Evolutionary conservation across 2,113 vertebrate genomes (phyloP).

Genomic region (Semnopithecus entellus): DNA sequence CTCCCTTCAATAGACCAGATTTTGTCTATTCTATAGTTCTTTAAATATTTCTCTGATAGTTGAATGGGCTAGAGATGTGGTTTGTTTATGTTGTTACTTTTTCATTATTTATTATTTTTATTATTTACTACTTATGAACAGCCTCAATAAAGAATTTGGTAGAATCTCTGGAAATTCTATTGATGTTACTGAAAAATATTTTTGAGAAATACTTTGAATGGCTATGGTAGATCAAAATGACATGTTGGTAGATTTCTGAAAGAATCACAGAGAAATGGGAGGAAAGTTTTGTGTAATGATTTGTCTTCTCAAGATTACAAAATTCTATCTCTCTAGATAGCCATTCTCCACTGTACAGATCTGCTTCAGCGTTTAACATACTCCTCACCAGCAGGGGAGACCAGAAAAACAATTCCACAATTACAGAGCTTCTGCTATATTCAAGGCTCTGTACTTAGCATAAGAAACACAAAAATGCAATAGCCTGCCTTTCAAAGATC

Average conservation of each 20-base stretch:
- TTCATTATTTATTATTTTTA: background rate
- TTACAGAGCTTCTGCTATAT: background rate
- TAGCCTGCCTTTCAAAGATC: background rate
- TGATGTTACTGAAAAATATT: background rate
- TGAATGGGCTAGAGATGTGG: background rate
- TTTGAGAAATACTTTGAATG: background rate
- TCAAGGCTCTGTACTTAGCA: background rate
- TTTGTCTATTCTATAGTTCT: background rate
- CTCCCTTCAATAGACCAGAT: background rate
- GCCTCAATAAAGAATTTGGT: background rate
- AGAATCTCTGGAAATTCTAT: background rate
- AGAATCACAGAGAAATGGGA: constrained; percentile 16
- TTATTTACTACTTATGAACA: background rate
- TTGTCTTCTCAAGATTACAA: background rate
- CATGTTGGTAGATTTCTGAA: background rate
- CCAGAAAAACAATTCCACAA: constrained; percentile 25
- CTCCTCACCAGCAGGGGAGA: background rate
- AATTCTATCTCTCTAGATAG: background rate
- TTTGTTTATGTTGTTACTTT: constrained; percentile 33
- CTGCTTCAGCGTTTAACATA: background rate
- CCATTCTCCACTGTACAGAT: background rate
- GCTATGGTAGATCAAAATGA: background rate
- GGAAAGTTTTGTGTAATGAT: background rate
- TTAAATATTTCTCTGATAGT: background rate
- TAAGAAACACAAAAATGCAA: background rate